phyloP scores from a whole-genome alignment of 2,797 vertebrate genomes.

The Anabacerthia variegaticeps region DNA sequence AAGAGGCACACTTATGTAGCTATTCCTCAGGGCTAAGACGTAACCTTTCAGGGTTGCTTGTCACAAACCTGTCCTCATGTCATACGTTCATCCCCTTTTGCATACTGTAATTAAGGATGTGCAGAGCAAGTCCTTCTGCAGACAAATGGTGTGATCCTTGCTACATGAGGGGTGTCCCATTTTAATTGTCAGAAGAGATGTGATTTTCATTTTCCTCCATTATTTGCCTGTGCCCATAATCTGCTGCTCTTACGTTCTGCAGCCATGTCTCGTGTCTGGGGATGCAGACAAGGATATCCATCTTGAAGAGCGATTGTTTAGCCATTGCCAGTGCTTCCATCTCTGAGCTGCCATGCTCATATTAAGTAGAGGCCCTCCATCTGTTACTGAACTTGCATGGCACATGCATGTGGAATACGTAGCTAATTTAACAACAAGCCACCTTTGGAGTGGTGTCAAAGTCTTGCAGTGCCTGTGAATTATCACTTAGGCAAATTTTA shows the following conservation, averaged over 20 bases:
- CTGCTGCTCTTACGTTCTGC: background rate
- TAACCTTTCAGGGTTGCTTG: conserved; percentile 43
- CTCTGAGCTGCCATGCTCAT: background rate
- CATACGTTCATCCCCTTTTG: background rate
- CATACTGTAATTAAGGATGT: background rate
- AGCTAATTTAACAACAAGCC: background rate
- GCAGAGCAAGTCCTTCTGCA: conserved; percentile 30
- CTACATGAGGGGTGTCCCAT: conserved; percentile 19
- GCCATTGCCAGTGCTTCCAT: background rate
- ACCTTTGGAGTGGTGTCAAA: background rate
- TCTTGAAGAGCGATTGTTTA: conserved; percentile 44
- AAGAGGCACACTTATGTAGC: background rate
- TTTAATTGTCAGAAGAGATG: conserved; percentile 43
- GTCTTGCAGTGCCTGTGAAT: background rate
- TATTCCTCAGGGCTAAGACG: background rate
- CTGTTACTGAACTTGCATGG: background rate
- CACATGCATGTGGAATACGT: background rate
- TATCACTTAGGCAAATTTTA: background rate
- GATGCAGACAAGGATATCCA: conserved; percentile 14
- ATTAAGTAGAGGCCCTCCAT: background rate
- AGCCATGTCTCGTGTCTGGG: background rate
- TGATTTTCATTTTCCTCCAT: conserved; percentile 48
- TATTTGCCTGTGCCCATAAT: background rate
- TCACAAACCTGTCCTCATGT: background rate
- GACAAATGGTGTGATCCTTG: conserved; percentile 60